Conservation (phyloP, 1,140 invertebrate species). For the Drosophila hydei region DNA sequence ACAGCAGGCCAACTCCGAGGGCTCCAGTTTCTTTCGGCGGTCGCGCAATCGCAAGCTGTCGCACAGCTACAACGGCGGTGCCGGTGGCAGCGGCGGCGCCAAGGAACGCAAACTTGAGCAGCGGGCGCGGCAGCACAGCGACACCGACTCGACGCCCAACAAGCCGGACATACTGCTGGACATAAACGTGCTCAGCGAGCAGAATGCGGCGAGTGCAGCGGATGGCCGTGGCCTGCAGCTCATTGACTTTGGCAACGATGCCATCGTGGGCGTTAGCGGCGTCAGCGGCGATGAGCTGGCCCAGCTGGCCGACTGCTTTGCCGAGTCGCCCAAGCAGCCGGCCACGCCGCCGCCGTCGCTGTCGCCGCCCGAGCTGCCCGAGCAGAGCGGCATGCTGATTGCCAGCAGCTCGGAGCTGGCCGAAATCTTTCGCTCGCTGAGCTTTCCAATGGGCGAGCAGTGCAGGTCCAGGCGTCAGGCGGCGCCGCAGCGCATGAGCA, state of each 20-base stretch:
- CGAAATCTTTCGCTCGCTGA: slow-evolving; percentile 79
- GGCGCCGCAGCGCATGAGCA: slow-evolving; percentile 71
- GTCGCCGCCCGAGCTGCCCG: slow-evolving; percentile 70
- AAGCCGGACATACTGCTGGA: slow-evolving; percentile 81
- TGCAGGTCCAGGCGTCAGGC: slow-evolving; percentile 24
- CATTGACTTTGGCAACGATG: slow-evolving; percentile 68
- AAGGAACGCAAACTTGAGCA: slow-evolving; percentile 69
- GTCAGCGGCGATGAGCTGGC: slow-evolving; percentile 65
- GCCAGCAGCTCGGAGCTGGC: slow-evolving; percentile 74
- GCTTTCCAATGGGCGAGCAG: slow-evolving; percentile 72
- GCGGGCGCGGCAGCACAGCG: slow-evolving; percentile 71
- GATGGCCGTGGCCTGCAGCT: slow-evolving; percentile 61
- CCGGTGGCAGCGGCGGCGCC: slow-evolving; percentile 43
- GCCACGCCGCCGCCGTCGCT: slow-evolving; percentile 77
- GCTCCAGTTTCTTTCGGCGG: slow-evolving; percentile 71
- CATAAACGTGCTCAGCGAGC: slow-evolving; percentile 76
- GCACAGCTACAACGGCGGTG: slow-evolving; percentile 78
- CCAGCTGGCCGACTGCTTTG: slow-evolving; percentile 71
- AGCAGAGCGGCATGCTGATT: slow-evolving; percentile 68
- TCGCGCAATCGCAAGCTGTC: slow-evolving; percentile 77
- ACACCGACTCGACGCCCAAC: slow-evolving; percentile 76
- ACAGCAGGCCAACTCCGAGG: slow-evolving; percentile 74
- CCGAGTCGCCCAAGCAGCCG: slow-evolving; percentile 70
- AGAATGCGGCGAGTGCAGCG: slow-evolving; percentile 38
- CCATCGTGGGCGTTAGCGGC: slow-evolving; percentile 11